Evolutionary conservation across 23 tunicate species (phyloP), one percentile per base, ranked within the genome.

Genomic region (Phallusia fumigata): DNA sequence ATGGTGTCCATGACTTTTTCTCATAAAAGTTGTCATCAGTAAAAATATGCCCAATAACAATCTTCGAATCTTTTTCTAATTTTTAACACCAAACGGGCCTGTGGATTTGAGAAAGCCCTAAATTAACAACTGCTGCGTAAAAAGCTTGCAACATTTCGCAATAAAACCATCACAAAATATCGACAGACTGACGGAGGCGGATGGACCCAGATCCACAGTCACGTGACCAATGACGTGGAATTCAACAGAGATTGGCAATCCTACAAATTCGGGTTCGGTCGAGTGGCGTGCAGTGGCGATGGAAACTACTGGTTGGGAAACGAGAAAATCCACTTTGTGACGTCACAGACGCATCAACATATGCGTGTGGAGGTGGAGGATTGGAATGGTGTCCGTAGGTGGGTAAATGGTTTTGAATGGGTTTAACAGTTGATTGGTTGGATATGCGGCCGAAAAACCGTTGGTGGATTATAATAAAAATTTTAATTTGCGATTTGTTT

Each of bases 231-330:
- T 31, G 85, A 74, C 24, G 76, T 87, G 28, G 85, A 87, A 69
- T 87, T 87, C 81, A 87, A 87, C 75, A 52, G 82, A 75, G 76
- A 84, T 35, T 87, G 90, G 90, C 49, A 69, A 36, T 51, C 82
- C 6, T 87, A 87, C 80, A 80, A 87, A 81, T 73, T 36, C 51
- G 90, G 90, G 2, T 87, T 87, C 36, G 90, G 90, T 0, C 34
- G 33, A 31, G 90, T 87, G 30, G 31, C 72, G 33, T 87, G 90
- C 75, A 52, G 81, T 35, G 81, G 85, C 8, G 77, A 33, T 24
- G 65, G 86, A 30, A 81, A 87, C 50, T 87, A 80, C 80, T 87
- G 90, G 90, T 49, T 87, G 21, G 90, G 90, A 3, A 87, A 87
- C 31, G 85, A 87, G 50, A 51, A 65, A 0, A 52, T 87, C 32